Evolutionary conservation across 2,888 invertebrate species (phyloP), one percentile per base, ranked within the genome.

Genomic region (Arctia plantaginis): DNA sequence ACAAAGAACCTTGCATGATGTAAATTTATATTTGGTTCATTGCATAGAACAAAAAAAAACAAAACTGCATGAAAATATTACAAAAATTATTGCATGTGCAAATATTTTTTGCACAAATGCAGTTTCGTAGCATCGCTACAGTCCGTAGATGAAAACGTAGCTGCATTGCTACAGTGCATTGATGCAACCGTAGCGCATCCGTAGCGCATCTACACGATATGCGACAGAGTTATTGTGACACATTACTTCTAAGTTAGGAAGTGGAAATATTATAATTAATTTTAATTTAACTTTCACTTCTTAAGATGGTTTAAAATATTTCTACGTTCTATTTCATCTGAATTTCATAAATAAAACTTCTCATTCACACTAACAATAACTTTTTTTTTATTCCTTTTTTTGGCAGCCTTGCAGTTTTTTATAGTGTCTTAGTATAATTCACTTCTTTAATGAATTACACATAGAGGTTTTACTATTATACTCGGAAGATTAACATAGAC

Each of bases 141-240:
- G 20, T 68, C 75, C 91, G 94, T 94, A 94, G 93, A 80, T 62
- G 55, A 51, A 44, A 27, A 76, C 91, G 94, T 94, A 94, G 94
- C 91, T 94, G 94, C 94, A 94, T 87, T 82, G 91, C 95, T 94
- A 95, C 94, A 90, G 79, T 95, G 94, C 94, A 94, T 88, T 86
- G 84, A 70, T 94, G 94, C 94, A 94, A 15, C 20, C 90, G 93
- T 93, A 93, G 93, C 90, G 80, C 83, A 83, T 82, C 77, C 88
- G 86, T 87, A 90, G 92, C 83, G 12, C 83, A 81, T 69, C 79
- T 82, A 80, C 82, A 78, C 73, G 75, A 84, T 87, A 86, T 85
- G 80, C 55, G 55, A 70, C 35, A 47, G 33, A 7, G 33, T 69
- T 35, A 35, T 13, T 33, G 67, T 67, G 33, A 47, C 47, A 23